Conservation (phyloP, 2,113 vertebrate species). For the Syngnathus scovelli region DNA sequence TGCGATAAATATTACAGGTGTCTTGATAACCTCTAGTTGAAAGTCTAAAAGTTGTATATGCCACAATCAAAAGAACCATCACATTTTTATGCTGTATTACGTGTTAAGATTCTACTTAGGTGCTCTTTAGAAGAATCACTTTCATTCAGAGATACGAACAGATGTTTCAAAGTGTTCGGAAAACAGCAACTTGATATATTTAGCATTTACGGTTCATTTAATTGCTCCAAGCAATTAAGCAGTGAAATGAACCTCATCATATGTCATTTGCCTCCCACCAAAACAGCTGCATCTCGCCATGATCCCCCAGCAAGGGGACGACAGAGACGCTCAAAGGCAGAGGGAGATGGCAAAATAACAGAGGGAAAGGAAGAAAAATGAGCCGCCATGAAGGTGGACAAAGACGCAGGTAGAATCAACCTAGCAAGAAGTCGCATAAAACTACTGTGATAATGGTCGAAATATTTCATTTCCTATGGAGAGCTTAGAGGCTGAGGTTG, state of each 20-base stretch:
- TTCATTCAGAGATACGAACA: conserved; percentile 4
- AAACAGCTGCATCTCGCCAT: conserved; percentile 46
- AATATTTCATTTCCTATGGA: conserved; percentile 55
- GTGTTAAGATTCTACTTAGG: conserved; percentile 15
- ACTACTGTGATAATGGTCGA: conserved; percentile 19
- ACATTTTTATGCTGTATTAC: not conserved
- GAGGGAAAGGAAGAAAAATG: not conserved
- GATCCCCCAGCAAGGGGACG: conserved; percentile 28
- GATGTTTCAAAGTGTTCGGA: conserved; percentile 8
- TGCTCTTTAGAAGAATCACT: not conserved
- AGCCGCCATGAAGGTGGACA: not conserved
- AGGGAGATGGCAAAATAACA: not conserved
- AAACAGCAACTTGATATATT: conserved; percentile 5
- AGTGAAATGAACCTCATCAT: conserved; percentile 58
- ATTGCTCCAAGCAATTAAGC: conserved; percentile 26
- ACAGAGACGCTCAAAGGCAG: conserved; percentile 11
- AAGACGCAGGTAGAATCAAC: conserved; percentile 21
- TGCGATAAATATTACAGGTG: no score
- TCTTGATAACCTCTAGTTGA: no score
- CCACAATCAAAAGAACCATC: no score
- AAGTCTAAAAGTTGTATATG: no score
- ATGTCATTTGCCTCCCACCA: conserved; percentile 24
- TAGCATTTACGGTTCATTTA: conserved; percentile 35
- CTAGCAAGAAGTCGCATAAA: conserved; percentile 36
- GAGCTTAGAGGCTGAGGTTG: conserved; percentile 18